Evolutionary conservation across 2,113 vertebrate species (phyloP).

Genomic region (Plotosus lineatus): DNA sequence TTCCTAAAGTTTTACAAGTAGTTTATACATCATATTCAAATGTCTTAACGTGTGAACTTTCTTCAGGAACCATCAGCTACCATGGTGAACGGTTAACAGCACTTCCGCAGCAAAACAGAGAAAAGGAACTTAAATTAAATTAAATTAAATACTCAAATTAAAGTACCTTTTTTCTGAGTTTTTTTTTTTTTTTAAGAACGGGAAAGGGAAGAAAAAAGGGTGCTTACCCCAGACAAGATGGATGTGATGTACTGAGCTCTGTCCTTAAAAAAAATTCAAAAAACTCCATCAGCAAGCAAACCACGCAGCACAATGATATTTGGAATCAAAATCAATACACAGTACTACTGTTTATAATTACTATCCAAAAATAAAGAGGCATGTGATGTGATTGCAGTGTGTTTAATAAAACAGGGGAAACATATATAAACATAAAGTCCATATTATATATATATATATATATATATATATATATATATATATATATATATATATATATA

Average conservation of each 20-base stretch:
- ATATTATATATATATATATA: neutral
- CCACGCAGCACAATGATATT: too few species aligned
- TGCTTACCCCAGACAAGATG: conserved; percentile 37
- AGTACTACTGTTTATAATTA: neutral
- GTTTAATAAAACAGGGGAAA: neutral
- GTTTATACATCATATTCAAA: neutral
- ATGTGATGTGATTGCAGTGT: neutral
- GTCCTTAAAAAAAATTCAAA: conserved; percentile 29
- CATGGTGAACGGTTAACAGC: neutral
- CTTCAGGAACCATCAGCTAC: neutral
- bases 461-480: neutral
- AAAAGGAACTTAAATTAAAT: conserved; percentile 14
- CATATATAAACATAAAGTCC: neutral
- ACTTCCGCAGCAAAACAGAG: conserved; percentile 38
- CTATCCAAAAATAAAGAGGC: neutral
- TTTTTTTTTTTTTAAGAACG: conserved; percentile 28
- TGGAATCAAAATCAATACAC: too few species aligned
- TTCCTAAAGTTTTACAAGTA: neutral
- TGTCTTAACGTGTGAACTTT: conserved; percentile 4
- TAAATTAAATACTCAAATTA: conserved; percentile 19
- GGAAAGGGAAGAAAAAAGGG: neutral
- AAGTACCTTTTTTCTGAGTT: conserved; percentile 39
- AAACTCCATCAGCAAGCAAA: neutral
- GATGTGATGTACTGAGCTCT: neutral
- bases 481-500: neutral